Evolutionary conservation across 2,888 invertebrate genomes (phyloP).

Genomic region (Pseudococcus jackbeardsleyi): DNA sequence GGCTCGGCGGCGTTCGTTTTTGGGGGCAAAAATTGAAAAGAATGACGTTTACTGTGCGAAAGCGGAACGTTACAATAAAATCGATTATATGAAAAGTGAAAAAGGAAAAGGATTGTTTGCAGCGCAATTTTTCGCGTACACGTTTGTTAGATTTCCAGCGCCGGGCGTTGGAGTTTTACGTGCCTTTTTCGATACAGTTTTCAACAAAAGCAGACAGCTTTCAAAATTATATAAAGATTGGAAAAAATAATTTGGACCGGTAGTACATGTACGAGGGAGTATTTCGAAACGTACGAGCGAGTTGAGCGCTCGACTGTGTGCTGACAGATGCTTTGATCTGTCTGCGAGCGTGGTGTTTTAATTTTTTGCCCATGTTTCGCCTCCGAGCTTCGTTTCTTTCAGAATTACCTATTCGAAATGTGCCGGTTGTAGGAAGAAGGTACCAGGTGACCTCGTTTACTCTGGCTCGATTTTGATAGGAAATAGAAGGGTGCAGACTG

Average conservation of each 20-base stretch:
- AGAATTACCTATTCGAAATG: not conserved
- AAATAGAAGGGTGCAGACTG: not conserved
- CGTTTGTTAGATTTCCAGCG: not conserved
- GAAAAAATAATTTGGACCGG: not conserved
- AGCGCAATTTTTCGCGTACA: not conserved
- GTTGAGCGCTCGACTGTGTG: not conserved
- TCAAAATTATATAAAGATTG: not conserved
- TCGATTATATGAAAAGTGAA: not conserved
- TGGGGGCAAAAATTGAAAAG: not conserved
- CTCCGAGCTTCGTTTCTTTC: not conserved
- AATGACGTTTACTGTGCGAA: not conserved
- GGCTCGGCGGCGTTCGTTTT: not conserved
- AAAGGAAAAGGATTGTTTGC: not conserved
- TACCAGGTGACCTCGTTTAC: not conserved
- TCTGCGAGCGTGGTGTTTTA: not conserved
- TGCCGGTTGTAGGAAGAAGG: not conserved
- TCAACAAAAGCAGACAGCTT: not conserved
- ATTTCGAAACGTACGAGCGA: not conserved
- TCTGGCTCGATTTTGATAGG: not conserved
- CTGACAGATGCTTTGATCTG: not conserved
- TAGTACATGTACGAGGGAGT: not conserved
- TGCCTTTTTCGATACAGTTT: not conserved
- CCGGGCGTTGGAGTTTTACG: not conserved
- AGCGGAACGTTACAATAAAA: conserved; percentile 8
- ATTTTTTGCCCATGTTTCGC: not conserved